phyloP scores from a whole-genome alignment of 2,113 vertebrate genomes.

The Pterophyllum scalare region DNA sequence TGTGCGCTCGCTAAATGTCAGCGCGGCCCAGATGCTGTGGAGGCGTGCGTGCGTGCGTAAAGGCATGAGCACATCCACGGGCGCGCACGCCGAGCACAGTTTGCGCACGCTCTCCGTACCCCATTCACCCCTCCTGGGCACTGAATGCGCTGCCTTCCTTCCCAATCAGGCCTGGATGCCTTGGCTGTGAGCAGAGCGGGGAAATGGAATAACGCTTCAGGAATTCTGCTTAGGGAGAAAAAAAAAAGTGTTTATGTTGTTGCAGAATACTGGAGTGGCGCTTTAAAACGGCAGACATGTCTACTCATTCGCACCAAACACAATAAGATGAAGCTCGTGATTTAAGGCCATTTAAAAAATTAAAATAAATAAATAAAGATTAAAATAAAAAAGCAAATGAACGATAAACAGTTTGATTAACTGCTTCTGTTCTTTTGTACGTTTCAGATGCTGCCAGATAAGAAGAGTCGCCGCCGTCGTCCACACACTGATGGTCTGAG shows the following conservation, averaged over 20 bases:
- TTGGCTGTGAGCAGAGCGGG: conserved; percentile 2
- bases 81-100: neutral
- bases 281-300: neutral
- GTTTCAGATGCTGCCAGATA: conserved; percentile 73
- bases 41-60: conserved; percentile 10
- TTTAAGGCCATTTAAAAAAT: too few species aligned
- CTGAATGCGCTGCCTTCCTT: conserved; percentile 29
- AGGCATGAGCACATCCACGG: conserved; percentile 5
- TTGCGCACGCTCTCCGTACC: neutral
- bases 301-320: neutral
- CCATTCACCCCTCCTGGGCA: conserved; percentile 11
- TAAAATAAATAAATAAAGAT: too few species aligned
- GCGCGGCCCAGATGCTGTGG: conserved; percentile 10
- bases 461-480: conserved; percentile 13
- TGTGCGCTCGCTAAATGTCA: conserved; percentile 77
- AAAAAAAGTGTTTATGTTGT: conserved; percentile 51
- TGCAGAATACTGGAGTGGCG: neutral
- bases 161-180: conserved; percentile 26
- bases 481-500: conserved; percentile 24
- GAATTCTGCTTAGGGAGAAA: conserved; percentile 53
- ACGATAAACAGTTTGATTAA: neutral
- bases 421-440: conserved; percentile 1
- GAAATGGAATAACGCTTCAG: conserved; percentile 54
- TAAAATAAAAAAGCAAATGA: too few species aligned
- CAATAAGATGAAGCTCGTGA: neutral